Conservation (phyloP, 2,113 vertebrate species). For the Himantopus leucocephalus region DNA sequence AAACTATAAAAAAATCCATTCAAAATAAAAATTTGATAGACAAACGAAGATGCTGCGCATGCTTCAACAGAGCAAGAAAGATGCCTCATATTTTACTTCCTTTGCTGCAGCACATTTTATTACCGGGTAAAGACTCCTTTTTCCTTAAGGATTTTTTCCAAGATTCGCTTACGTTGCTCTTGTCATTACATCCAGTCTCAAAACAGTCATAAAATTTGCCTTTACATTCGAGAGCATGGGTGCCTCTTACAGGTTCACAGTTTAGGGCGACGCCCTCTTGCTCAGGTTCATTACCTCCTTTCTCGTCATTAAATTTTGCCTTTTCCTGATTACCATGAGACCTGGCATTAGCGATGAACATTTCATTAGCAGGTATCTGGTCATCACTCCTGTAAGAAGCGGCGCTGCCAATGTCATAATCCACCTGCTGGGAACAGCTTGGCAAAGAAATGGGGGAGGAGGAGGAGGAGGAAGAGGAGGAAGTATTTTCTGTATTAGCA, state of each 20-base stretch:
- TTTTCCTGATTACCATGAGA: slow-evolving; percentile 70
- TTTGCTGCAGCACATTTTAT: slow-evolving; percentile 78
- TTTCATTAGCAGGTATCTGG: slow-evolving; percentile 73
- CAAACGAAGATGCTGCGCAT: slow-evolving; percentile 58
- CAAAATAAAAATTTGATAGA: slow-evolving; percentile 67
- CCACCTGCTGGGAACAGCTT: slow-evolving; percentile 77
- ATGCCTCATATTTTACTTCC: slow-evolving; percentile 76
- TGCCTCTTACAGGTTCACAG: slow-evolving; percentile 72
- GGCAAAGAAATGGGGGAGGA: slow-evolving; percentile 72
- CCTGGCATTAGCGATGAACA: slow-evolving; percentile 73
- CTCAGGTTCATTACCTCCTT: slow-evolving; percentile 59
- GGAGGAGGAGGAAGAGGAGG: slow-evolving; percentile 68
- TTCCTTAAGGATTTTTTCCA: slow-evolving; percentile 79
- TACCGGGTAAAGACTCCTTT: slow-evolving; percentile 73
- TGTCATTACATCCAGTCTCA: slow-evolving; percentile 75
- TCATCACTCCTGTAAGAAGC: slow-evolving; percentile 72
- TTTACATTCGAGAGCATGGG: slow-evolving; percentile 74
- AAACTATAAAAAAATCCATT: slow-evolving; percentile 76
- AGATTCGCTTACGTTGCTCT: slow-evolving; percentile 72
- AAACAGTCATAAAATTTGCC: slow-evolving; percentile 79
- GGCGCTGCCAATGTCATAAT: slow-evolving; percentile 71
- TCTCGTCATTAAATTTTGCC: slow-evolving; percentile 62
- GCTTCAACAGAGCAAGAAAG: slow-evolving; percentile 42
- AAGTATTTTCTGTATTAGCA: slow-evolving; percentile 72
- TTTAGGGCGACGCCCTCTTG: slow-evolving; percentile 64